Base-by-base conservation (phyloP, 1,140 invertebrate genomes). In the Riptortus pedestris region DNA sequence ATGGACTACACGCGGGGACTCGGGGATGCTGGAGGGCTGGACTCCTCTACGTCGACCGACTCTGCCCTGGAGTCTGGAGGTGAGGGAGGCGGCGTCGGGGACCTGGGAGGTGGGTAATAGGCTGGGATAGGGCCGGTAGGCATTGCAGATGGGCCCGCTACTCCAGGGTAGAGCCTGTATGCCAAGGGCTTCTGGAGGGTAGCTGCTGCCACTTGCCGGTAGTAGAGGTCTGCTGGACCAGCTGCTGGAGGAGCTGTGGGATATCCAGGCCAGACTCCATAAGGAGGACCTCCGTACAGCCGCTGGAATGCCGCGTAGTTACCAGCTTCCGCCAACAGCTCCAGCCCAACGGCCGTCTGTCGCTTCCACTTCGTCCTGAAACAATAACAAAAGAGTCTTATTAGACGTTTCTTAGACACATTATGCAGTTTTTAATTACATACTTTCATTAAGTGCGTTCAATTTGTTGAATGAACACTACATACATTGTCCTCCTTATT, bases 291-390 rank as follows among this genome's bases (percentile, higher is more conserved):
- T 26, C 91, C 90, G 72, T 97, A 91, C 65, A 98, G 80, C 63
- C 94, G 82, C 76, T 98, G 95, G 67, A 98, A 90, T 2, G 95
- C 94, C 0, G 93, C 93, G 74, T 94, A 95, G 78, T 97, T 98
- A 5, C 93, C 93, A 0, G 93, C 92, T 74, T 99, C 96, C 0
- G 93, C 90, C 61, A 99, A 77, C 20, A 99, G 81, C 74, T 99
- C 96, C 66, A 97, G 77, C 0, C 95, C 94, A 0, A 98, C 95
- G 0, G 95, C 93, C 2, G 95, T 96, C 77, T 99, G 96, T 5
- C 96, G 83, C 76, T 99, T 99, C 96, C 96, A 99, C 80, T 99
- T 99, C 71, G 96, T 99, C 78, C 96, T 98, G 84, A 12, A 79
- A 80, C 74, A 70, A 33, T 55, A 72, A 62, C 31, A 38, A 38